Base-by-base conservation (phyloP, 2,888 invertebrate species). In the Chrysolina americana region DNA sequence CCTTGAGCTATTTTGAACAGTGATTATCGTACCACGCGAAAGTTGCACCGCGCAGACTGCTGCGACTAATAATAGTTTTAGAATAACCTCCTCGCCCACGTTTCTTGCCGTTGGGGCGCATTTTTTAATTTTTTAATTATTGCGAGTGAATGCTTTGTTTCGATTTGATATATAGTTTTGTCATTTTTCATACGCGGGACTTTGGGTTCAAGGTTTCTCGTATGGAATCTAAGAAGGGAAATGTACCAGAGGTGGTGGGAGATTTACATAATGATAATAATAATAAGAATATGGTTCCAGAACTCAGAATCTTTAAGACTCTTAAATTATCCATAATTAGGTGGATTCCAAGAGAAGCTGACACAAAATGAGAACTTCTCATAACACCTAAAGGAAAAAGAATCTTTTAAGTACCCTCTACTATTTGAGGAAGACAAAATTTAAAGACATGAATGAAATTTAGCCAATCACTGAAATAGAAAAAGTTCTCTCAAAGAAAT, bases 11-110 rank as follows among this genome's bases (percentile, higher is more conserved):
- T 78, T 75, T 76, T 59, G 66, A 70, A 70, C 76, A 63, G 73
- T 78, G 78, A 79, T 79, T 79, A 78, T 77, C 68, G 69, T 70
- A 76, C 75, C 75, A 75, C 76, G 76, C 77, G 70, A 71, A 79
- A 74, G 59, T 59, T 59, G 9, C 59, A 59, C n/a, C 36, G 59
- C 36, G 59, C 36, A 28, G 59, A 28, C 56, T 28, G n/a, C n/a
- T n/a, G n/a, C 15, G 59, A 59, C 59, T 59, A 59, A 59, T 59
- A 59, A 59, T 59, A 59, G 59, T 28, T 59, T 36, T n/a, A 59
- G 59, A 59, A 23, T 36, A 59, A 59, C 23, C 23, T 28, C 59
- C 23, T 15, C 59, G 36, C 28, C 59, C 59, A 59, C 59, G 6
- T 59, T 23, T 59, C 28, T 53, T 59, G 59, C 59, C 59, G 28